A percentile compares a stretch with the other conserved stretches of the same genome.
Evolutionary conservation across 2,113 vertebrate species (phyloP).

Genomic region (Heteronetta atricapilla): DNA sequence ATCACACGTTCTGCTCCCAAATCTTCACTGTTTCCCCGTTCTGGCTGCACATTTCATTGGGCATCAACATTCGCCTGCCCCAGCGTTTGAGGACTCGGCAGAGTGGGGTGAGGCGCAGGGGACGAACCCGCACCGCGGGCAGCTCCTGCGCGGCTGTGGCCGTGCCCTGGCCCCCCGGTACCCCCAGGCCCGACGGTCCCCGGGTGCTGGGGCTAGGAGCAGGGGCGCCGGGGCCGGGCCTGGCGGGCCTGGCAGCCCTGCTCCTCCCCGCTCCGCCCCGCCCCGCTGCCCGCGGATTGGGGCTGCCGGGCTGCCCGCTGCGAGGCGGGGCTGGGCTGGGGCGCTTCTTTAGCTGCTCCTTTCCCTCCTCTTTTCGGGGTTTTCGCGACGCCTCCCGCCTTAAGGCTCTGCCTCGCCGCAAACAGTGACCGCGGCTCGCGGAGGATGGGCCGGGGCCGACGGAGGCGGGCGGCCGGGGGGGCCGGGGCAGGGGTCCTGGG

Average conservation of each 20-base stretch:
- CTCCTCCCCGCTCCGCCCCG: not conserved
- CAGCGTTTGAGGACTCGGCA: too few species aligned
- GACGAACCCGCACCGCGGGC: too few species aligned
- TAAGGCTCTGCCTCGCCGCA: not conserved
- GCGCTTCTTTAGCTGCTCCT: not conserved
- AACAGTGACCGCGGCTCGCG: not conserved
- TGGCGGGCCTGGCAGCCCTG: too few species aligned
- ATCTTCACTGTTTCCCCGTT: not conserved
- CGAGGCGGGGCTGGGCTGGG: conserved; percentile 26
- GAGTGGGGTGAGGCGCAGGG: too few species aligned
- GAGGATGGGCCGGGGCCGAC: not conserved
- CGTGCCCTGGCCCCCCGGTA: too few species aligned
- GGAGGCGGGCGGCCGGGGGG: not conserved
- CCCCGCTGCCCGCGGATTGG: conserved; percentile 15
- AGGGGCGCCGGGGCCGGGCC: too few species aligned
- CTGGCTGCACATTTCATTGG: rapidly evolving
- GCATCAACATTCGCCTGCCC: not conserved
- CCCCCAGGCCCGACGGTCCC: too few species aligned
- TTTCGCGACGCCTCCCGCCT: not conserved
- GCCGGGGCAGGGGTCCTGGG: not conserved
- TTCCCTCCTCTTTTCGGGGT: not conserved
- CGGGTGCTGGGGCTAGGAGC: too few species aligned
- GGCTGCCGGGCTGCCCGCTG: not conserved
- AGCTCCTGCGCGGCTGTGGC: too few species aligned
- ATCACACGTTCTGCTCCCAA: not conserved